Percentiles rank a stretch among this genome's conserved stretches.
phyloP scores from a whole-genome alignment of 2,888 invertebrate genomes.

The Drosophila stalkeri region DNA sequence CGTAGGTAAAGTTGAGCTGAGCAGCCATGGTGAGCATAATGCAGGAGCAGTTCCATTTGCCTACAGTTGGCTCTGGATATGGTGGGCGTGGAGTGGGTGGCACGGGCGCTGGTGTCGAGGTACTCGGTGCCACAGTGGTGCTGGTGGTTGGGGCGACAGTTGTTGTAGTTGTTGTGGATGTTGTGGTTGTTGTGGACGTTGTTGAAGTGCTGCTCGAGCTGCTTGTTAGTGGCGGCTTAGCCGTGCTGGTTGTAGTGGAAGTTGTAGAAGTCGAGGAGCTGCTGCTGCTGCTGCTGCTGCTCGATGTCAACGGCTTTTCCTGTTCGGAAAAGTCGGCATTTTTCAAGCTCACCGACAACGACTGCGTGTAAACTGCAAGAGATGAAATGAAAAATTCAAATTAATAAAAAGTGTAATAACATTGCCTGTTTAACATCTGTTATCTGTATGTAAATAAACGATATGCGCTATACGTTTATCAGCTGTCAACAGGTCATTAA shows the following conservation, averaged over 20 bases:
- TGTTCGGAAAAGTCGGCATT: conserved; percentile 29
- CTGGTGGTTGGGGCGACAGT: conserved; percentile 24
- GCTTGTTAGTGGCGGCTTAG: conserved; percentile 61
- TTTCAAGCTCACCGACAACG: conserved; percentile 28
- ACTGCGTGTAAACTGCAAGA: conserved; percentile 52
- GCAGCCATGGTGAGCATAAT: conserved; percentile 89
- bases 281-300: conserved; percentile 26
- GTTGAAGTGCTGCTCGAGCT: conserved; percentile 31
- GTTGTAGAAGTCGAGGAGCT: conserved; percentile 53
- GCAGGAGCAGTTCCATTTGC: conserved; percentile 88
- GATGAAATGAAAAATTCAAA: neutral
- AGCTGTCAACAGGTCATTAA: neutral
- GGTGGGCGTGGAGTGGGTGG: conserved; percentile 81
- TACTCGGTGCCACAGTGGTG: conserved; percentile 44
- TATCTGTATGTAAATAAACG: conserved; percentile 17
- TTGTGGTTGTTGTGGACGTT: conserved; percentile 1
- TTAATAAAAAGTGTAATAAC: neutral
- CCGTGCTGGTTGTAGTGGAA: conserved; percentile 24
- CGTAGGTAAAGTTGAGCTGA: conserved; percentile 87
- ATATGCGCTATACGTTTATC: neutral
- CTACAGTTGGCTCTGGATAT: conserved; percentile 82
- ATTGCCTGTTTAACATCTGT: neutral
- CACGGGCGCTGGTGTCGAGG: conserved; percentile 73
- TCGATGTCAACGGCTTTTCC: conserved; percentile 19
- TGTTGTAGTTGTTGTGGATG: neutral